Evolutionary conservation across 1,140 invertebrate species (phyloP).

Genomic region (Coelopa frigida): DNA sequence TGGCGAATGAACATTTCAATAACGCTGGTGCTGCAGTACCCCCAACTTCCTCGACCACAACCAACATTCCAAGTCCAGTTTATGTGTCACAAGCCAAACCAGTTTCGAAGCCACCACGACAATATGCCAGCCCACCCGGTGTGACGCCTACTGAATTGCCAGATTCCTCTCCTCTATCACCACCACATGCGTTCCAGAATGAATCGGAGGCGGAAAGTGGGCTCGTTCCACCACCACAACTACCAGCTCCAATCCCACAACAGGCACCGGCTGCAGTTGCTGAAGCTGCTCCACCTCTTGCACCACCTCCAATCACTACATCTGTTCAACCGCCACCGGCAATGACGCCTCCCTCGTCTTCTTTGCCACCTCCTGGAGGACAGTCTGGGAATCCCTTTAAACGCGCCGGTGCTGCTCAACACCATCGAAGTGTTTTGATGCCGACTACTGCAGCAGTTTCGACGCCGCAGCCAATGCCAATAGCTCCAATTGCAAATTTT

Average conservation of each 20-base stretch:
- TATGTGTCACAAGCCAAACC: slow-evolving; percentile 19
- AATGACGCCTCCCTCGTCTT: slow-evolving; percentile 8
- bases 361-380: slow-evolving; percentile 8
- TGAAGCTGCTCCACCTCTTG: slow-evolving; percentile 1
- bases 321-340: slow-evolving; percentile 11
- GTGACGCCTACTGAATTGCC: slow-evolving; percentile 5
- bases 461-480: slow-evolving; percentile 12
- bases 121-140: slow-evolving; percentile 16
- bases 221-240: background rate
- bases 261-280: slow-evolving; percentile 6
- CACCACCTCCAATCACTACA: slow-evolving; percentile 8
- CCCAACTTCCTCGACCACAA: background rate
- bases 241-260: slow-evolving; percentile 3
- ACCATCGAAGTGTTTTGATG: slow-evolving; percentile 39
- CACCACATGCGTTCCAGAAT: slow-evolving; percentile 37
- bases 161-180: slow-evolving; percentile 3
- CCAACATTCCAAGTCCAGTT: slow-evolving; percentile 17
- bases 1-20: slow-evolving; percentile 13
- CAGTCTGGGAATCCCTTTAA: slow-evolving; percentile 40
- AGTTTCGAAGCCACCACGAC: slow-evolving; percentile 13
- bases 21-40: background rate
- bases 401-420: slow-evolving; percentile 32
- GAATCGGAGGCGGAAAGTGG: background rate
- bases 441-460: slow-evolving; percentile 16
- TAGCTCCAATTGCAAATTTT: slow-evolving; percentile 4